Evolutionary conservation across 2,797 vertebrate species (phyloP).

Genomic region (Toxotes lorentzi): DNA sequence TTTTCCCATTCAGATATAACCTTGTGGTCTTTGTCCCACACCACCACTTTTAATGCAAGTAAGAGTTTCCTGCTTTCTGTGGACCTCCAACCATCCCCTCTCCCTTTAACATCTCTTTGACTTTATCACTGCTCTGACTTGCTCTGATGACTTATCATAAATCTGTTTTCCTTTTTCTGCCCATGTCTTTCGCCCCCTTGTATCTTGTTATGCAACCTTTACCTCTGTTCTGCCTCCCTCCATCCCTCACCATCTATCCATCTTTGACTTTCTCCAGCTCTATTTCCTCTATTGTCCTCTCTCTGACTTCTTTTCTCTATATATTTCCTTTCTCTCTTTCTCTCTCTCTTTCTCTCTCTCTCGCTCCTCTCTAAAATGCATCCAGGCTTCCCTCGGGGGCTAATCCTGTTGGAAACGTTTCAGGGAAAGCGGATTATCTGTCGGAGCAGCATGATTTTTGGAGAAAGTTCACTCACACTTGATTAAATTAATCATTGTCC

Average conservation of each 20-base stretch:
- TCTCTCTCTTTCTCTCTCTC: conserved; percentile 40
- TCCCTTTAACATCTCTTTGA: not conserved
- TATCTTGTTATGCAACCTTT: conserved; percentile 19
- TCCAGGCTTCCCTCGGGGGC: conserved; percentile 76
- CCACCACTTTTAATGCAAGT: not conserved
- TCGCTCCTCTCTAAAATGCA: conserved; percentile 67
- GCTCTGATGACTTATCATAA: not conserved
- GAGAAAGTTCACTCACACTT: conserved; percentile 85
- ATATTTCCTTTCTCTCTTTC: conserved; percentile 18
- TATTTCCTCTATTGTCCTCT: conserved; percentile 4
- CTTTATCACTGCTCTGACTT: not conserved
- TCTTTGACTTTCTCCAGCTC: not conserved
- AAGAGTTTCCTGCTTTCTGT: conserved; percentile 3
- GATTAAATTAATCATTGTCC: conserved; percentile 87
- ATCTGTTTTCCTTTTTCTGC: not conserved
- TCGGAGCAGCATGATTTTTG: conserved; percentile 81
- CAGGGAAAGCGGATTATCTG: conserved; percentile 85
- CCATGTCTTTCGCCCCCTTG: not conserved
- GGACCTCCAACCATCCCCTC: not conserved
- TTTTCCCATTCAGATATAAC: not conserved
- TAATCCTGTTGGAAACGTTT: conserved; percentile 86
- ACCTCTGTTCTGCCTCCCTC: conserved; percentile 1
- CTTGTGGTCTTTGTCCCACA: not conserved
- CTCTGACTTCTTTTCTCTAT: conserved; percentile 9
- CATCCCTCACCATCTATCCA: conserved; percentile 16